These are phyloP conservation scores for Pipistrellus nathusii DNA, from an alignment of 2,797 vertebrate genomes.

Conservation along the genomic window DNA sequence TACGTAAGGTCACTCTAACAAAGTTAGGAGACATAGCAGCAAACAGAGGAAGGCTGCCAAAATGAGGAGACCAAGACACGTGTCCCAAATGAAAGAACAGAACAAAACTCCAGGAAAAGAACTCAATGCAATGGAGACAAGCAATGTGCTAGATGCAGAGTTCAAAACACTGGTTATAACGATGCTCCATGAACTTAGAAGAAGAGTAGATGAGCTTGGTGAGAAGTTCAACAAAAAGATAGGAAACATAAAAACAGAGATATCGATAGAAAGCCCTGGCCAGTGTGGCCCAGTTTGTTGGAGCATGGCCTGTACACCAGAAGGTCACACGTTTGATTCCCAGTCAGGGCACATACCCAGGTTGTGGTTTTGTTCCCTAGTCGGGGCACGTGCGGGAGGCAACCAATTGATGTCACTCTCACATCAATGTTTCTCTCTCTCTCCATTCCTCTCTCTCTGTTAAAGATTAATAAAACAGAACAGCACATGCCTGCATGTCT, in stretches of 20 bases:
- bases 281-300: no score
- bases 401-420: no score
- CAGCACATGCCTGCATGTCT: no score
- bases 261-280: no score
- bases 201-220: not conserved
- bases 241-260: not conserved
- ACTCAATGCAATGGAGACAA: not conserved
- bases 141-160: not conserved
- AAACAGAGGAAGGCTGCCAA: not conserved
- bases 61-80: not conserved
- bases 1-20: not conserved
- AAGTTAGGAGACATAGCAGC: not conserved
- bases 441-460: no score
- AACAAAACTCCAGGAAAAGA: not conserved
- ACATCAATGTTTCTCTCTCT: no score
- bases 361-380: no score
- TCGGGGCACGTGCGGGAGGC: no score
- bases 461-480: not conserved
- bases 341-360: no score
- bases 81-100: not conserved
- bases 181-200: not conserved
- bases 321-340: no score
- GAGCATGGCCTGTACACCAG: no score
- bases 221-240: not conserved
- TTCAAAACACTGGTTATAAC: not conserved